A percentile compares a stretch with the other conserved stretches of the same genome.
Conservation (phyloP, 2,888 invertebrate genomes). For the Drosophila affinis region DNA sequence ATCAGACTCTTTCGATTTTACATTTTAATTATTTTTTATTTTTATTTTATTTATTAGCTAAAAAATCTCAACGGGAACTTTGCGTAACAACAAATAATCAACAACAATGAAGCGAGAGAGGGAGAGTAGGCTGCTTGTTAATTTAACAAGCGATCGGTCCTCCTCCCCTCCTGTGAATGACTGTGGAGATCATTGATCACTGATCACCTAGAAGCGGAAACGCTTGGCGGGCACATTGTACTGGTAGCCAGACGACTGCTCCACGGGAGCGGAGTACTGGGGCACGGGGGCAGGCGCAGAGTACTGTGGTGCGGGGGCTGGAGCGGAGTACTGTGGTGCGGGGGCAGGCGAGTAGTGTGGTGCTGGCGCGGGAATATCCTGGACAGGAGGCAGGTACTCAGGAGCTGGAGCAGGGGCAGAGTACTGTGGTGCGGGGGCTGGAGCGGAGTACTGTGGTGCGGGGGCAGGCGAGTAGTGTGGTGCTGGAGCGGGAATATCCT, state of each 20-base stretch:
- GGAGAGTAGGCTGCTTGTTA: constrained; percentile 56
- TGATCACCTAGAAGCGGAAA: constrained; percentile 67
- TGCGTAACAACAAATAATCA: constrained; percentile 75
- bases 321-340: constrained; percentile 46
- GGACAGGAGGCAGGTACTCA: constrained; percentile 17
- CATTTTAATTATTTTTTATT: constrained; percentile 30
- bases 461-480: constrained; percentile 28
- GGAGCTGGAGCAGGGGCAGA: constrained; percentile 53
- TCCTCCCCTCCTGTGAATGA: constrained; percentile 26
- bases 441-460: constrained; percentile 38
- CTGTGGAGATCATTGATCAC: constrained; percentile 12
- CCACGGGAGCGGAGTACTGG: constrained; percentile 31
- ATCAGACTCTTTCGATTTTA: constrained; percentile 21
- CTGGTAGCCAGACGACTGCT: constrained; percentile 55
- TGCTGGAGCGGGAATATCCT: constrained; percentile 1
- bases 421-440: constrained; percentile 34
- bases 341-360: constrained; percentile 54
- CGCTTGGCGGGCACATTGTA: constrained; percentile 71
- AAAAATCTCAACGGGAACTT: constrained; percentile 72
- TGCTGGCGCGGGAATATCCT: constrained; percentile 39
- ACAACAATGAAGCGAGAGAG: constrained; percentile 54
- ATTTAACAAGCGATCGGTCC: constrained; percentile 61
- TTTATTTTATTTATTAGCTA: constrained; percentile 63
- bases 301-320: constrained; percentile 37
- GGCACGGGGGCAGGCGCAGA: constrained; percentile 35